phyloP scores from a whole-genome alignment of 2,113 vertebrate genomes.

The Hydropotes inermis region DNA sequence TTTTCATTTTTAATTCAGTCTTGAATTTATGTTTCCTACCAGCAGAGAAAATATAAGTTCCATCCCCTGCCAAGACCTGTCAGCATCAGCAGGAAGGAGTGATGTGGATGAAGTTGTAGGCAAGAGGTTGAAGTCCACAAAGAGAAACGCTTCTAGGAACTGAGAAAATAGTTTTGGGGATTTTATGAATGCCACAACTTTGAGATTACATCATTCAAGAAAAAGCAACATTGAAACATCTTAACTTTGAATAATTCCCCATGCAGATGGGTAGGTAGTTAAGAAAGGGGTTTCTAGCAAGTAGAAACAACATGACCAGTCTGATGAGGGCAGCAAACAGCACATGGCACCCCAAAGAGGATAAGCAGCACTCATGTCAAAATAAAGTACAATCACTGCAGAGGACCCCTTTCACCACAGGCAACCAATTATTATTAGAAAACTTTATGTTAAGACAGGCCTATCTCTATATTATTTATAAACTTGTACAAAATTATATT shows the following conservation, averaged over 20 bases:
- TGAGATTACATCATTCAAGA: background rate
- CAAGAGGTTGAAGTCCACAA: background rate
- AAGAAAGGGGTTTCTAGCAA: background rate
- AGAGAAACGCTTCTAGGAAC: background rate
- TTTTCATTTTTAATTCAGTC: background rate
- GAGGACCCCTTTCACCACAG: background rate
- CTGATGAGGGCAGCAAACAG: background rate
- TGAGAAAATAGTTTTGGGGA: background rate
- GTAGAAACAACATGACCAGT: background rate
- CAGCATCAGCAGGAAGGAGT: background rate
- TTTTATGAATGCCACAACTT: background rate
- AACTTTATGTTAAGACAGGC: background rate
- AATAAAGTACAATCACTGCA: background rate
- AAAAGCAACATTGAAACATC: background rate
- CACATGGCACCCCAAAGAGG: rapidly evolving
- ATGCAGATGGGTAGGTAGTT: background rate
- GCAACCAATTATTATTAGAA: background rate
- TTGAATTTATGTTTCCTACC: background rate
- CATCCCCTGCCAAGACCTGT: too few relatives aligned
- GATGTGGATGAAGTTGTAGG: background rate
- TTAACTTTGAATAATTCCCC: background rate
- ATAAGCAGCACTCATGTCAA: background rate
- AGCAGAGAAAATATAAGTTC: background rate
- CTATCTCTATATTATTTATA: background rate
- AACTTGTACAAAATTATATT: background rate